Conservation (phyloP, 2,888 invertebrate species). For the Zhengitettix transpicula region DNA sequence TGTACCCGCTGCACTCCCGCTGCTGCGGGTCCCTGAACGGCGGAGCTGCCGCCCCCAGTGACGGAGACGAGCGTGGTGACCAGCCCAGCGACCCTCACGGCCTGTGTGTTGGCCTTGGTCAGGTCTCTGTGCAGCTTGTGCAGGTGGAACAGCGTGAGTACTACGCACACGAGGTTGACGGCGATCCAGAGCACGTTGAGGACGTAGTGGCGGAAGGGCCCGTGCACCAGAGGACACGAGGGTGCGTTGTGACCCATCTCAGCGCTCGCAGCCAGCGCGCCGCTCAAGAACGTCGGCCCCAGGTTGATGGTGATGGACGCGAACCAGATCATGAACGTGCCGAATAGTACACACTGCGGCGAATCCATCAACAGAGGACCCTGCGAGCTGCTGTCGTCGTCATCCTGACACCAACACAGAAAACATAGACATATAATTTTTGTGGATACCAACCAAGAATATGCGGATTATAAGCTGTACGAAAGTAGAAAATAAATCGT, state of each 20-base stretch:
- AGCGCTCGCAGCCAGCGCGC: conserved; percentile 65
- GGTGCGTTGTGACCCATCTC: conserved; percentile 61
- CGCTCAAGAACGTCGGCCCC: conserved; percentile 72
- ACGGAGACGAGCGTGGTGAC: conserved; percentile 72
- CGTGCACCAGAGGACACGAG: conserved; percentile 71
- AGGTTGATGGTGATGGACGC: conserved; percentile 71
- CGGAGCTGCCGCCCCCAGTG: conserved; percentile 38
- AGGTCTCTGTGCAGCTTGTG: conserved; percentile 59
- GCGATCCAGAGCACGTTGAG: conserved; percentile 82
- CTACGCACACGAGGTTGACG: conserved; percentile 72
- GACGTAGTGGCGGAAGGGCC: conserved; percentile 77
- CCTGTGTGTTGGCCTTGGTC: conserved; percentile 69
- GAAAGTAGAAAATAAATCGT: no score
- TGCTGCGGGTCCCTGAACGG: neutral
- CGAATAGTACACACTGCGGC: conserved; percentile 78
- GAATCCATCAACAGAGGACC: conserved; percentile 68
- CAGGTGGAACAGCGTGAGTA: conserved; percentile 68
- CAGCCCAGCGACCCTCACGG: conserved; percentile 64
- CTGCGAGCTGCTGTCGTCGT: conserved; percentile 26
- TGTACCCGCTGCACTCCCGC: neutral
- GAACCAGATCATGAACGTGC: conserved; percentile 88
- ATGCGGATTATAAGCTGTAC: no score
- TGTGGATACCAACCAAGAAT: neutral
- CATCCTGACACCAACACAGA: conserved; percentile 24
- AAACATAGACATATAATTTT: neutral